Evolutionary conservation across 2,888 invertebrate species (phyloP).

Genomic region (Rhagium mordax): DNA sequence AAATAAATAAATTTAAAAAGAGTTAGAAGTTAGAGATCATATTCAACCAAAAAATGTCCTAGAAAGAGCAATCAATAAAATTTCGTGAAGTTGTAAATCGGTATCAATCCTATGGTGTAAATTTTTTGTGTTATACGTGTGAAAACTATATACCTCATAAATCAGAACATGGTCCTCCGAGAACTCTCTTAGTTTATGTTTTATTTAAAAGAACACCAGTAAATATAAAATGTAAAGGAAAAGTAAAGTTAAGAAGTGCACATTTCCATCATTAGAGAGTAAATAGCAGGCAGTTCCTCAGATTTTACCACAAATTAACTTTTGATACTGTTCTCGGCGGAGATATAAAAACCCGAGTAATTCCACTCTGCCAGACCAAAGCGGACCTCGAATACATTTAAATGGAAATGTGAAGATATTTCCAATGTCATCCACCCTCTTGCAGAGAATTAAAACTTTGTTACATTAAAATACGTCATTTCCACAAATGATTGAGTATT

Average conservation of each 20-base stretch:
- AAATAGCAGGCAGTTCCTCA: conserved; percentile 66
- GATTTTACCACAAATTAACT: conserved; percentile 71
- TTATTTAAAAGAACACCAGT: conserved; percentile 56
- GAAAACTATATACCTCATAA: conserved; percentile 1
- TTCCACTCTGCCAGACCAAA: conserved; percentile 58
- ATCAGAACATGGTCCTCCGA: not conserved
- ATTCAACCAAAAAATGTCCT: no score
- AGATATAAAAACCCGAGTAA: conserved; percentile 70
- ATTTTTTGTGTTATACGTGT: conserved; percentile 12
- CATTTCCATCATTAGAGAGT: conserved; percentile 68
- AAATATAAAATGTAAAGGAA: conserved; percentile 63
- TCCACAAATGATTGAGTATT: conserved; percentile 70
- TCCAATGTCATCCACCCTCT: conserved; percentile 64
- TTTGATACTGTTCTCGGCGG: conserved; percentile 70
- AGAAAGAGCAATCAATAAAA: no score
- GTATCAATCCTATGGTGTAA: no score
- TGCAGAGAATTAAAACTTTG: conserved; percentile 67
- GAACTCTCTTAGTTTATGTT: conserved; percentile 23
- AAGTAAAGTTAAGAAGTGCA: conserved; percentile 59
- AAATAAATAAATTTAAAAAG: no score
- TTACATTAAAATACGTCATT: conserved; percentile 70
- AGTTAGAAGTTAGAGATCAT: no score
- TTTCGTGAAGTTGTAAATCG: no score
- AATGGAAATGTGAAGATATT: conserved; percentile 69
- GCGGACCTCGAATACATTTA: conserved; percentile 67